These are phyloP conservation scores for Drosophila paulistorum DNA, from an alignment of 1,140 invertebrate species.

Conservation along the genomic window DNA sequence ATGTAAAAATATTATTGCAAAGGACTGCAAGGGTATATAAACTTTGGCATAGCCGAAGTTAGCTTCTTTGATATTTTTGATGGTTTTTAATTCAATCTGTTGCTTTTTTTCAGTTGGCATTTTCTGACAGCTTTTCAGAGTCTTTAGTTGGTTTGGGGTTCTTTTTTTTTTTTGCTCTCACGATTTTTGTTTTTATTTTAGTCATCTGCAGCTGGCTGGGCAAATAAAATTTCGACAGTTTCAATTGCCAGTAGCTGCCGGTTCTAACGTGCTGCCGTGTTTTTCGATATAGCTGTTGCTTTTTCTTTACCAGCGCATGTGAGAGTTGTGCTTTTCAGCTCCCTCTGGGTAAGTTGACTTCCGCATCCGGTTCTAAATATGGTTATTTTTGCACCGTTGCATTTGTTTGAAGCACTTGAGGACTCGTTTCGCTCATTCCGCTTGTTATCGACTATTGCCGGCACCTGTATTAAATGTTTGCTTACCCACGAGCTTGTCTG, in stretches of 20 bases:
- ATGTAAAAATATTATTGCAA: too few species aligned
- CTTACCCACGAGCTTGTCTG: conserved; percentile 35
- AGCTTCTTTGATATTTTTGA: too few species aligned
- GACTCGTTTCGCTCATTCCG: conserved; percentile 13
- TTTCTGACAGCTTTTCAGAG: conserved; percentile 4
- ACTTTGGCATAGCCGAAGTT: too few species aligned
- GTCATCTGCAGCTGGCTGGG: conserved; percentile 22
- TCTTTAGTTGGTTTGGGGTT: conserved; percentile 7
- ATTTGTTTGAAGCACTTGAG: conserved; percentile 65
- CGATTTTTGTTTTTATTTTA: conserved; percentile 19
- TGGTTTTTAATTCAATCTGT: conserved; percentile 14
- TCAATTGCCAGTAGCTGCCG: conserved; percentile 51
- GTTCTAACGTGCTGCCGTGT: conserved; percentile 9
- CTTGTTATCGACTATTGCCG: neutral
- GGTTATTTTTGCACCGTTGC: conserved; percentile 63
- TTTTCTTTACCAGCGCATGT: neutral
- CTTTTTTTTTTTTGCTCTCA: neutral
- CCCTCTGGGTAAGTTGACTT: conserved; percentile 50
- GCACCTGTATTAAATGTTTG: conserved; percentile 43
- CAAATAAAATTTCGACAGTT: conserved; percentile 51
- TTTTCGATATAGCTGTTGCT: conserved; percentile 6
- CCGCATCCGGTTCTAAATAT: conserved; percentile 65
- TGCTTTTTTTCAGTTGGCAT: neutral
- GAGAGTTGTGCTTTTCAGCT: conserved; percentile 20
- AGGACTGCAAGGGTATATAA: too few species aligned